These are phyloP conservation scores for Sicus ferrugineus DNA, from an alignment of 2,888 invertebrate species.

Conservation along the genomic window DNA sequence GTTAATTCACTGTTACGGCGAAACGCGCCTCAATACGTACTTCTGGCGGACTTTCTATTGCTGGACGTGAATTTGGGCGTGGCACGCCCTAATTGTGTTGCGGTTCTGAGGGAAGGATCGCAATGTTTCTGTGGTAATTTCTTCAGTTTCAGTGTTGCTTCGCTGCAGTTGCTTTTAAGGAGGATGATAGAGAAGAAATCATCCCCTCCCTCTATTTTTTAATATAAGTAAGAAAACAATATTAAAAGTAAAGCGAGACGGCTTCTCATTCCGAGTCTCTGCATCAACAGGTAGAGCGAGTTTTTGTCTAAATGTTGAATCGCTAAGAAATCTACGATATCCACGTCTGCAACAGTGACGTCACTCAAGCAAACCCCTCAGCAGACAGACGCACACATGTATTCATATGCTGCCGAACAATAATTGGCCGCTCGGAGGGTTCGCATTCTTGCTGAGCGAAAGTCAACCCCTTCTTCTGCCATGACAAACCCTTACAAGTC, in stretches of 20 bases:
- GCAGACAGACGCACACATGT: neutral
- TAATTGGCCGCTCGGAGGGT: too few relatives aligned
- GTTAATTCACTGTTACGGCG: too few relatives aligned
- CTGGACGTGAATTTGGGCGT: neutral
- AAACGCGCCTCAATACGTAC: neutral
- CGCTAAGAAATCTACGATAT: too few relatives aligned
- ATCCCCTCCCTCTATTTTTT: neutral
- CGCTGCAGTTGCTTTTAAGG: neutral
- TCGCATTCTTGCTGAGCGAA: too few relatives aligned
- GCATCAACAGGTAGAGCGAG: neutral
- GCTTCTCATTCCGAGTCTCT: too few relatives aligned
- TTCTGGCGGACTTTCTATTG: neutral
- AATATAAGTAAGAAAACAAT: too few relatives aligned
- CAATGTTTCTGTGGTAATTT: too few relatives aligned
- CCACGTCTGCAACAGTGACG: neutral
- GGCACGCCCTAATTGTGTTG: slow-evolving; percentile 9
- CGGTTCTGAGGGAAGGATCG: neutral
- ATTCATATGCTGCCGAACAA: neutral
- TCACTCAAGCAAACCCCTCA: neutral
- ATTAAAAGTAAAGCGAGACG: too few relatives aligned
- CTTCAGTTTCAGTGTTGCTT: too few relatives aligned
- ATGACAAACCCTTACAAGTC: too few relatives aligned
- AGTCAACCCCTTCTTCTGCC: too few relatives aligned
- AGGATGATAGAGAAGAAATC: neutral
- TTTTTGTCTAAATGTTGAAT: neutral